A percentile compares a stretch with the other conserved stretches of the same genome.
These are phyloP conservation scores for Paralichthys olivaceus DNA, from an alignment of 2,113 vertebrate genomes.

Conservation along the genomic window DNA sequence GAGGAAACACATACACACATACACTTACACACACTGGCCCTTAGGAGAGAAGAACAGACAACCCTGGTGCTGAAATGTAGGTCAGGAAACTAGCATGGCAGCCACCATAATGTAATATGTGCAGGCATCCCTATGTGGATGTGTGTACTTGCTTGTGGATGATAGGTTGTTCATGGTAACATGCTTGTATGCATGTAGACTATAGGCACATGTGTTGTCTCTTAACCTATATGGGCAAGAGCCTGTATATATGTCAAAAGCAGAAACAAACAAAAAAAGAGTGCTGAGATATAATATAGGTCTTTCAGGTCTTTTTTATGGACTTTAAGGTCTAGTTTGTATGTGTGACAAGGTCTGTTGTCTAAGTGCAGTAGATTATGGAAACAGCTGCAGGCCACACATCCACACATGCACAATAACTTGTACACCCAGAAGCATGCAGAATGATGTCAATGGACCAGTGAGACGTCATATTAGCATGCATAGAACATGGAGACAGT, in stretches of 20 bases:
- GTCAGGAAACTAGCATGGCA: slow-evolving; percentile 65
- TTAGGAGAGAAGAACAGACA: slow-evolving; percentile 55
- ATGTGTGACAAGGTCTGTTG: slow-evolving; percentile 9
- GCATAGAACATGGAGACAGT: slow-evolving; percentile 5
- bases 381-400: slow-evolving; percentile 33
- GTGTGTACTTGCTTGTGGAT: neutral
- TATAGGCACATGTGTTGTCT: slow-evolving; percentile 31
- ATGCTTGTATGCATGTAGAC: slow-evolving; percentile 34
- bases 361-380: slow-evolving; percentile 11
- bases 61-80: slow-evolving; percentile 69
- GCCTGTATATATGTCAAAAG: slow-evolving; percentile 2
- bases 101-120: slow-evolving; percentile 46
- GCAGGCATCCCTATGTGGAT: neutral
- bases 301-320: neutral
- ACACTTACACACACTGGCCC: slow-evolving; percentile 31
- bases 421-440: neutral
- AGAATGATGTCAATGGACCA: slow-evolving; percentile 6
- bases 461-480: slow-evolving; percentile 10
- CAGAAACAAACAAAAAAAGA: neutral
- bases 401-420: slow-evolving; percentile 17
- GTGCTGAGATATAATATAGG: neutral
- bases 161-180: neutral
- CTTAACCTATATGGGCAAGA: slow-evolving; percentile 30
- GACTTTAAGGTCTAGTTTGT: neutral
- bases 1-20: neutral